These are phyloP conservation scores for Hybos culiciformis DNA, from an alignment of 2,888 invertebrate species.

Conservation along the genomic window DNA sequence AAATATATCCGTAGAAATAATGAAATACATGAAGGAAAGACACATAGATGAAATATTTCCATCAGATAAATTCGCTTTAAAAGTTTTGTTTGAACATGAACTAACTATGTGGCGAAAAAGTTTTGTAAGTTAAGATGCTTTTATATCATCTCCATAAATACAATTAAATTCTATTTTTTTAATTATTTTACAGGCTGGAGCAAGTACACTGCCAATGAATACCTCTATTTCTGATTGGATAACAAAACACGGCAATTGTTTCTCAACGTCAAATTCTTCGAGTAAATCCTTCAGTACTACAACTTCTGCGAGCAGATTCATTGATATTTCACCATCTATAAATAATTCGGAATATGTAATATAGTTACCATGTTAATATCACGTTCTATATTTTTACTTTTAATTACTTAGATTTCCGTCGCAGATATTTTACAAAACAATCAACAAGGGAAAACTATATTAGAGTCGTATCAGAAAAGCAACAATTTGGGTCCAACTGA, in stretches of 20 bases:
- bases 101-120: not conserved
- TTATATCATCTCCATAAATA: not conserved
- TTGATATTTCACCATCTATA: not conserved
- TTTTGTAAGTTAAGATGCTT: not conserved
- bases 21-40: not conserved
- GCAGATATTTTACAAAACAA: not conserved
- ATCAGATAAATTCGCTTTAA: not conserved
- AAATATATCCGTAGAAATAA: not conserved
- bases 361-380: not conserved
- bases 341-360: not conserved
- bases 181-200: not conserved
- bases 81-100: not conserved
- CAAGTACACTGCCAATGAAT: not conserved
- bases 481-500: not conserved
- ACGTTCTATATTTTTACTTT: not conserved
- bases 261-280: not conserved
- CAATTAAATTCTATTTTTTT: not conserved
- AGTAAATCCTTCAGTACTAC: not conserved
- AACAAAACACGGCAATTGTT: not conserved
- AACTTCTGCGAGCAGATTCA: too few relatives aligned
- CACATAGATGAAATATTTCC: not conserved
- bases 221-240: not conserved
- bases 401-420: not conserved
- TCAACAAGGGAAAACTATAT: not conserved
- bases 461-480: not conserved